Evolutionary conservation across 2,888 invertebrate genomes (phyloP).

Genomic region (Orthosia gracilis): DNA sequence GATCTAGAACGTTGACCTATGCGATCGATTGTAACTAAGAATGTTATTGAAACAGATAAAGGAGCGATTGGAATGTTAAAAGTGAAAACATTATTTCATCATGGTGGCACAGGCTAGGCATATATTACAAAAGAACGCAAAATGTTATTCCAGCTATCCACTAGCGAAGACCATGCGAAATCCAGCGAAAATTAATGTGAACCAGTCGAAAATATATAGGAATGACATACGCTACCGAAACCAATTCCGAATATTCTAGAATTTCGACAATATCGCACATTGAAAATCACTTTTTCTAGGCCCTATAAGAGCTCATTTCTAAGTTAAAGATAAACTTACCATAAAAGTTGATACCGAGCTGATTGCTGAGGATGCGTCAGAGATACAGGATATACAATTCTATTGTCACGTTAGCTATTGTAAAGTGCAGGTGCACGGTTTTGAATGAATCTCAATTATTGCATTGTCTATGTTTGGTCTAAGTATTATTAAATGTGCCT

Average conservation of each 20-base stretch:
- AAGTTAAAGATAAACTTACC: neutral
- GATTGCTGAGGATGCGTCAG: constrained; percentile 3
- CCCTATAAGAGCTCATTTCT: neutral
- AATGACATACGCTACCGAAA: too few species aligned
- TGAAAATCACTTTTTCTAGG: neutral
- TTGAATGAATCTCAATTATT: neutral
- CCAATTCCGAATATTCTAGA: neutral
- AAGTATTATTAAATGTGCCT: neutral
- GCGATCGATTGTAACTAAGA: constrained; percentile 61
- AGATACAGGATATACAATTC: neutral
- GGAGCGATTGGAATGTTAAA: neutral
- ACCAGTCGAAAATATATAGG: neutral
- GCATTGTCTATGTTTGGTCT: neutral
- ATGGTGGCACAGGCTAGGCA: neutral
- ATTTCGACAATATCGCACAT: neutral
- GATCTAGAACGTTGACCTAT: constrained; percentile 71
- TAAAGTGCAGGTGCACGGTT: neutral
- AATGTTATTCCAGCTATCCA: too few species aligned
- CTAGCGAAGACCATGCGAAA: neutral
- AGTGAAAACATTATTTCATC: neutral
- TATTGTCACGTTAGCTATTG: neutral
- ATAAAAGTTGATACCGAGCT: neutral
- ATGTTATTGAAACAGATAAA: constrained; percentile 35
- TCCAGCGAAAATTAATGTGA: neutral
- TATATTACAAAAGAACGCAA: neutral